Evolutionary conservation across 2,797 vertebrate species (phyloP).

Genomic region (Pangasius sanitwongsei): DNA sequence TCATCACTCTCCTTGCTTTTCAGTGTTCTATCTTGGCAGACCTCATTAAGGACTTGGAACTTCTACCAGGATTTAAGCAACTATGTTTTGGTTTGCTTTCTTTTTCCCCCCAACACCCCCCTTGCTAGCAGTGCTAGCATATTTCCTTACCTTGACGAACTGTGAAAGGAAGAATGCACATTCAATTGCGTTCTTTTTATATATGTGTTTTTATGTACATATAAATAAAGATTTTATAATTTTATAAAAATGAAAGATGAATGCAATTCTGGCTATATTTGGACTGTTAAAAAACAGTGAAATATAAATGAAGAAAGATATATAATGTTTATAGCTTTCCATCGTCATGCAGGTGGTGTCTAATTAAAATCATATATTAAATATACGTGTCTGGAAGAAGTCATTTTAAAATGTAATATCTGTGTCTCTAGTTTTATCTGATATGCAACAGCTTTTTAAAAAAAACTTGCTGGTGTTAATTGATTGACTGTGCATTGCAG

Average conservation of each 20-base stretch:
- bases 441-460: neutral
- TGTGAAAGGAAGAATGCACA: constrained; percentile 52
- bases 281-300: constrained; percentile 61
- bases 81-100: constrained; percentile 20
- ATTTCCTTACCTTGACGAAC: constrained; percentile 42
- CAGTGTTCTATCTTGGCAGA: constrained; percentile 44
- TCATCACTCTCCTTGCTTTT: constrained; percentile 24
- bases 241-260: constrained; percentile 72
- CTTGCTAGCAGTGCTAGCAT: constrained; percentile 76
- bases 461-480: neutral
- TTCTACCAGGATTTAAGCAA: constrained; percentile 63
- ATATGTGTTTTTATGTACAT: constrained; percentile 65
- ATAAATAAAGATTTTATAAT: constrained; percentile 76
- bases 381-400: constrained; percentile 40
- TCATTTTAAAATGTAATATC: constrained; percentile 30
- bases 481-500: neutral
- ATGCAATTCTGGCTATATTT: constrained; percentile 68
- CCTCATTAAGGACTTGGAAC: constrained; percentile 49
- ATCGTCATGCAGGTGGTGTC: constrained; percentile 64
- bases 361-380: constrained; percentile 62
- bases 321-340: constrained; percentile 59
- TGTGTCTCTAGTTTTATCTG: neutral
- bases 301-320: constrained; percentile 68
- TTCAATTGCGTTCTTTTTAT: constrained; percentile 58
- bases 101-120: neutral